A percentile compares a stretch with the other conserved stretches of the same genome.
Evolutionary conservation across 2,113 vertebrate species (phyloP).

Genomic region (Pangasianodon hypophthalmus): DNA sequence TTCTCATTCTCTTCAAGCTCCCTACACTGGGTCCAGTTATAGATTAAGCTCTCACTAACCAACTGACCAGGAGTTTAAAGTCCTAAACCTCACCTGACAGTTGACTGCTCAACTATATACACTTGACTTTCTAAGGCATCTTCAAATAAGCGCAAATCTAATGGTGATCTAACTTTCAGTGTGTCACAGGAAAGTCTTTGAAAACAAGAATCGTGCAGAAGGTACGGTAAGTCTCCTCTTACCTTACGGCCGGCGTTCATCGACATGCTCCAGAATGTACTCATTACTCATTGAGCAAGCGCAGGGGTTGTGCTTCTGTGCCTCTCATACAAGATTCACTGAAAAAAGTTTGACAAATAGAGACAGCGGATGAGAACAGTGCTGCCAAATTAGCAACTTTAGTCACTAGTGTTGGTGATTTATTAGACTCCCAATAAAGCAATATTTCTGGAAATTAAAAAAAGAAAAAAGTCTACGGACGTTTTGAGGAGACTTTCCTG

Average conservation of each 20-base stretch:
- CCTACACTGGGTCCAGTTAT: background rate
- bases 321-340: conserved; percentile 60
- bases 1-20: background rate
- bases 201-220: background rate
- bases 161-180: background rate
- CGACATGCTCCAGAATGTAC: conserved; percentile 99
- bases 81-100: background rate
- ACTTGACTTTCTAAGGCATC: background rate
- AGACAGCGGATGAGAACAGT: background rate
- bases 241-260: conserved; percentile 90
- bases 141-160: background rate
- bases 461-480: background rate
- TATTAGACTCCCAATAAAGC: background rate
- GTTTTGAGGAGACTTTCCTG: background rate
- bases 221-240: conserved; percentile 21
- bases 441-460: no score
- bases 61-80: background rate
- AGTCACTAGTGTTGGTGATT: background rate
- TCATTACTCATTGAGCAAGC: conserved; percentile 84
- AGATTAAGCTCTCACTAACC: background rate
- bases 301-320: conserved; percentile 58
- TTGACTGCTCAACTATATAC: background rate
- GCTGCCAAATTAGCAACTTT: background rate
- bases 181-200: background rate
- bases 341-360: background rate